phyloP scores from a whole-genome alignment of 2,113 vertebrate species.

The Peucedramus taeniatus region DNA sequence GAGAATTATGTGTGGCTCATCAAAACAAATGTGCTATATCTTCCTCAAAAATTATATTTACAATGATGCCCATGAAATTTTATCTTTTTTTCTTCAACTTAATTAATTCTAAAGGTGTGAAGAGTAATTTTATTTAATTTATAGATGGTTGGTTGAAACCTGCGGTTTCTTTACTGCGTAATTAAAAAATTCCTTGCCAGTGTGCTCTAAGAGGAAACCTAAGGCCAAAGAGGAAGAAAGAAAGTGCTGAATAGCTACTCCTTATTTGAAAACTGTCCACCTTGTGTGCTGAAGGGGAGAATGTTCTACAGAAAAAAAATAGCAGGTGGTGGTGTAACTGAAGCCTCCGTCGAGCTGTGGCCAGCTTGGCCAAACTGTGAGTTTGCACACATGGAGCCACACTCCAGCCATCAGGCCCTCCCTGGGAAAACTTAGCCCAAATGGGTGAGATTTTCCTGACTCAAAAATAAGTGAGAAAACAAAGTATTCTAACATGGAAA shows the following conservation, averaged over 20 bases:
- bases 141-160: neutral
- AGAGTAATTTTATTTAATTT: neutral
- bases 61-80: neutral
- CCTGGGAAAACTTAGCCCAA: neutral
- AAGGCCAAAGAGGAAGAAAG: neutral
- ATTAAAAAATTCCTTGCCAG: neutral
- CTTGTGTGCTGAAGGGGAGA: neutral
- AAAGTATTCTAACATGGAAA: neutral
- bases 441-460: neutral
- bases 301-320: neutral
- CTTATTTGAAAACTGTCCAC: neutral
- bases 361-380: neutral
- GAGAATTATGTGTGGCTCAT: constrained; percentile 3
- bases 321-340: neutral
- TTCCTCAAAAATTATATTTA: neutral
- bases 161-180: neutral
- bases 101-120: neutral
- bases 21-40: neutral
- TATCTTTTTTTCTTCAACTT: neutral
- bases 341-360: neutral
- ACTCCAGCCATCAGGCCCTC: neutral
- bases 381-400: neutral
- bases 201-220: neutral
- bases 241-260: neutral
- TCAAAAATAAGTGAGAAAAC: neutral